Conservation (phyloP, 1,140 invertebrate genomes). For the Luehdorfia chinensis region DNA sequence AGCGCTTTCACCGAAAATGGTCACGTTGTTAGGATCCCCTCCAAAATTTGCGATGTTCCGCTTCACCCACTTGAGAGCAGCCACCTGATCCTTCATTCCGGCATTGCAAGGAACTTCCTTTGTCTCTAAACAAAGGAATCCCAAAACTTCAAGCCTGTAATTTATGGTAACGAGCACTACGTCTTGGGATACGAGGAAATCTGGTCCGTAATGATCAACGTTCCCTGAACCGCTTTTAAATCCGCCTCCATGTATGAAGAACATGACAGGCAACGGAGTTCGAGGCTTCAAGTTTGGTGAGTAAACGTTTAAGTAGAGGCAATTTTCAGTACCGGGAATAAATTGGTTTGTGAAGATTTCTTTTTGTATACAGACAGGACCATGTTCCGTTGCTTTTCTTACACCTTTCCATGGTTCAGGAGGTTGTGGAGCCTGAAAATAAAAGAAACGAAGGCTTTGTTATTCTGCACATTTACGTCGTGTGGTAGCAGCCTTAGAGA, state of each 20-base stretch:
- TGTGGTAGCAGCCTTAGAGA: no score
- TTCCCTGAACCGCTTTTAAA: slow-evolving; percentile 50
- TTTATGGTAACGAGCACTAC: slow-evolving; percentile 83
- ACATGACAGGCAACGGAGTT: slow-evolving; percentile 58
- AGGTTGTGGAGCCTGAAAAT: slow-evolving; percentile 63
- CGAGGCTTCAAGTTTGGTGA: slow-evolving; percentile 41
- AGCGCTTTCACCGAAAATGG: slow-evolving; percentile 86
- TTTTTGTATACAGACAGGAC: slow-evolving; percentile 41
- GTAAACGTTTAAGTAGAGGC: slow-evolving; percentile 68
- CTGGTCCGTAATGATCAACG: slow-evolving; percentile 75
- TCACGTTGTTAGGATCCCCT: slow-evolving; percentile 84
- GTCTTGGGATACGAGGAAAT: slow-evolving; percentile 80
- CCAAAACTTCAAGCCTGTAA: slow-evolving; percentile 82
- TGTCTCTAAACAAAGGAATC: slow-evolving; percentile 74
- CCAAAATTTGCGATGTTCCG: slow-evolving; percentile 79
- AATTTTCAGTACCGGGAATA: slow-evolving; percentile 56
- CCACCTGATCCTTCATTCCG: slow-evolving; percentile 54
- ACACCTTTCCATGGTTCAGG: slow-evolving; percentile 42
- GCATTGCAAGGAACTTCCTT: slow-evolving; percentile 62
- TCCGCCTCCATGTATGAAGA: slow-evolving; percentile 76
- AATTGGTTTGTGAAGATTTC: slow-evolving; percentile 30
- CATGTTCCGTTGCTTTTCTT: slow-evolving; percentile 34
- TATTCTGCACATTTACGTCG: no score
- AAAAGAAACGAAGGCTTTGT: no score
- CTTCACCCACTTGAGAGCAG: slow-evolving; percentile 52